A percentile compares a stretch with the other conserved stretches of the same genome.
Conservation (phyloP, 2,888 invertebrate species). For the Lacanobia wlatinum region DNA sequence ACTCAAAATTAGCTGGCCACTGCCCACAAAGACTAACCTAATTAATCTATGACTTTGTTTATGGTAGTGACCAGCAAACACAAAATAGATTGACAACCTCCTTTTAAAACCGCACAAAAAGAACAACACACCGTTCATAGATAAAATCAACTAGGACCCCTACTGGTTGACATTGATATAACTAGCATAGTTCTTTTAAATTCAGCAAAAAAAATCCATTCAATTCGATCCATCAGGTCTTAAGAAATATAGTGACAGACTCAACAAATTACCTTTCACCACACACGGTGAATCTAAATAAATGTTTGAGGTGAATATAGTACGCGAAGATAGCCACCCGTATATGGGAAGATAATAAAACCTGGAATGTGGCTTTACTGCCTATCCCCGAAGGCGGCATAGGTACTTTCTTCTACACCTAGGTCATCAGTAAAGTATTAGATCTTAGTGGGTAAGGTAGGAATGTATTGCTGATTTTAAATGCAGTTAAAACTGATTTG, state of each 20-base stretch:
- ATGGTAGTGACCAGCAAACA: not conserved
- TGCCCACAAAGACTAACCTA: not conserved
- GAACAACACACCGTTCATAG: conserved; percentile 10
- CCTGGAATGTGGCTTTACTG: conserved; percentile 38
- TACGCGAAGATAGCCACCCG: conserved; percentile 26
- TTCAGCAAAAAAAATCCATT: conserved; percentile 15
- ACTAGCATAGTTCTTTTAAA: not conserved
- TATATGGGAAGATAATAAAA: conserved; percentile 41
- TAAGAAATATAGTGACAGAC: conserved; percentile 15
- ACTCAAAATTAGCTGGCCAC: conserved; percentile 8
- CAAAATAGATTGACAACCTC: conserved; percentile 1
- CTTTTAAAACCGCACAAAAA: conserved; percentile 7
- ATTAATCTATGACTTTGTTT: not conserved
- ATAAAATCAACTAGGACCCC: conserved; percentile 4
- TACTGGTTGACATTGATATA: conserved; percentile 22
- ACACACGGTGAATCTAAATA: conserved; percentile 33
- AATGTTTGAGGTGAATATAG: conserved; percentile 23
- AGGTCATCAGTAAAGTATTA: conserved; percentile 22
- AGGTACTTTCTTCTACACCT: conserved; percentile 13
- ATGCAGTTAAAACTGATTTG: not conserved
- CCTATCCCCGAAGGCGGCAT: conserved; percentile 19
- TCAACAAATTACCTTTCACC: conserved; percentile 32
- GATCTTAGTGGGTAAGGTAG: not conserved
- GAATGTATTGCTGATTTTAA: not conserved
- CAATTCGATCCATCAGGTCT: conserved; percentile 1